These are phyloP conservation scores for Artibeus jamaicensis DNA, from an alignment of 2,797 vertebrate genomes.

Conservation along the genomic window DNA sequence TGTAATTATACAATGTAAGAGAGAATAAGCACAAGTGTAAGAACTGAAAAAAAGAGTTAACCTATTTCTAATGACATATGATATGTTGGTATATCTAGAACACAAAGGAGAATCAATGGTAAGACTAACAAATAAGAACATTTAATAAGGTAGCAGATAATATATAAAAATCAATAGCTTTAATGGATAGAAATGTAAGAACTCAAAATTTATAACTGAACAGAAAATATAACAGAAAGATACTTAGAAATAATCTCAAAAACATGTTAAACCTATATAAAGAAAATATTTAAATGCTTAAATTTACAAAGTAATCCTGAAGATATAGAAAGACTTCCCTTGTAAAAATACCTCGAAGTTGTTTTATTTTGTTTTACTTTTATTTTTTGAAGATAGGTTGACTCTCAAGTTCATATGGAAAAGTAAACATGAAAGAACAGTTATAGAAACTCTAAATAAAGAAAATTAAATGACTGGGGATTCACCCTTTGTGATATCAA, in stretches of 20 bases:
- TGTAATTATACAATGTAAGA: background rate
- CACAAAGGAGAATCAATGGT: background rate
- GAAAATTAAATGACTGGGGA: conserved; percentile 12
- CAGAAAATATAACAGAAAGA: background rate
- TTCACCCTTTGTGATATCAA: background rate
- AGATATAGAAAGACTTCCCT: background rate
- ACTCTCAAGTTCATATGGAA: background rate
- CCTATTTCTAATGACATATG: background rate
- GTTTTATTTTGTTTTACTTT: background rate
- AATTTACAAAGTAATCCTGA: background rate
- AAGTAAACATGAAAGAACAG: background rate
- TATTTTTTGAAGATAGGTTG: background rate
- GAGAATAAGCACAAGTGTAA: background rate
- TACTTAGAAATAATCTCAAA: background rate
- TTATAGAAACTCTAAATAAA: background rate
- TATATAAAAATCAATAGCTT: background rate
- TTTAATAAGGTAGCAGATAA: background rate
- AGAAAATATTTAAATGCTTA: background rate
- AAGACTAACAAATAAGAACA: background rate
- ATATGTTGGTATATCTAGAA: background rate
- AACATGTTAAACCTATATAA: background rate
- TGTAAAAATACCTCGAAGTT: background rate
- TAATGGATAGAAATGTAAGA: background rate
- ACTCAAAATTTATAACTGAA: background rate
- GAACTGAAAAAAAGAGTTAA: background rate